Evolutionary conservation across 1,140 invertebrate genomes (phyloP), one percentile per base, ranked within the genome.

Genomic region (Chironomus tepperi): DNA sequence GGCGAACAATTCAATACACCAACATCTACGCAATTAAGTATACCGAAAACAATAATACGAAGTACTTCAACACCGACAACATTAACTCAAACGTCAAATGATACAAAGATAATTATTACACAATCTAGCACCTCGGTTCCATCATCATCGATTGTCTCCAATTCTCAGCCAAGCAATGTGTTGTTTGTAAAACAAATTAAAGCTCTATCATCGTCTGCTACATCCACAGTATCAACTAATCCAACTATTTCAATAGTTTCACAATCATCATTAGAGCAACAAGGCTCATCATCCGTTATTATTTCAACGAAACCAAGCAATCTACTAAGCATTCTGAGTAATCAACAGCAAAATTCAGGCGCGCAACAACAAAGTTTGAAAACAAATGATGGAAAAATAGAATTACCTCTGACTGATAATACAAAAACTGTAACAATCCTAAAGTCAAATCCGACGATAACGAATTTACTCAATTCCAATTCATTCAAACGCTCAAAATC

Each of bases 401-500:
- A 21, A 24, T 21, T 19, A 34, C 43, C 74, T 65, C 8, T 34
- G 65, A 57, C 75, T 73, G 76, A 75, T 2, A 75, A 77, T 16
- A 77, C 75, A 43, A 64, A 70, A 43, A 75, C 67, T 9, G 18
- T 67, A 19, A 75, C 67, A 10, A n/a, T 74, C 16, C 21, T 77
- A 42, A 78, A 77, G 75, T 76, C 78, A 7, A 75, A 76, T 21
- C 75, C 78, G 12, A 76, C 78, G 0, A 78, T 77, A 16, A 81
- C 80, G 9, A 83, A 81, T 77, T 78, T 83, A 21, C 75, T 70
- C 7, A 70, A 70, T 70, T 7, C 65, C 7, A 57, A 24, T 73
- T 83, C 85, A n/a, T 76, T 85, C 19, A 84, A 85, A 79, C 79
- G 84, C 75, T 85, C 84, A 12, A 85, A 84, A 77, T 85, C 84